These are phyloP conservation scores for Trachymyrmex septentrionalis DNA, from an alignment of 1,140 invertebrate genomes.

Conservation along the genomic window DNA sequence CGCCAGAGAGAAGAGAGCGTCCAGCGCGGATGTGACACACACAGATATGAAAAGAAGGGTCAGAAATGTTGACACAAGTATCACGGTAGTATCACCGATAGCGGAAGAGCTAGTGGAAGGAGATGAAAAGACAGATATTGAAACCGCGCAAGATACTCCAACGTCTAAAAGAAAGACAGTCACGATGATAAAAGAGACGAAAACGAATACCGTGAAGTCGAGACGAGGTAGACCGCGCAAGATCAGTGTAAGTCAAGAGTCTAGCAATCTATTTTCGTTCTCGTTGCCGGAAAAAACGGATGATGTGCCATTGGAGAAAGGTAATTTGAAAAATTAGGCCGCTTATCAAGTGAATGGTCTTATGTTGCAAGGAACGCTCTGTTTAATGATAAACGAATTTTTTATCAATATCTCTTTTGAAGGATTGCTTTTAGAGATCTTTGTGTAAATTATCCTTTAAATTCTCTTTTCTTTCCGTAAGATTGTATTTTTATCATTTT, in stretches of 20 bases:
- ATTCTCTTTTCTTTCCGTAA: background rate
- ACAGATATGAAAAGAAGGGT: constrained; percentile 57
- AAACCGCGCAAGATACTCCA: background rate
- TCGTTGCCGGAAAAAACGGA: constrained; percentile 72
- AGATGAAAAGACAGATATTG: background rate
- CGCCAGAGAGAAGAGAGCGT: constrained; percentile 75
- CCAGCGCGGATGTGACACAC: constrained; percentile 74
- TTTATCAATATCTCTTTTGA: background rate
- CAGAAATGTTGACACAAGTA: constrained; percentile 51
- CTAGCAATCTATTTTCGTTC: constrained; percentile 71
- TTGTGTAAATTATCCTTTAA: background rate
- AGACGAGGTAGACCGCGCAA: constrained; percentile 68
- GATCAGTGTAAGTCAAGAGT: constrained; percentile 51
- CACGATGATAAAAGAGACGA: constrained; percentile 19
- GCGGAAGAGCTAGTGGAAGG: constrained; percentile 70
- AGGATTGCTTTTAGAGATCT: background rate
- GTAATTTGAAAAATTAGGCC: constrained; percentile 34
- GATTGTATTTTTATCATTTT: background rate
- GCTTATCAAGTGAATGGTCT: constrained; percentile 16
- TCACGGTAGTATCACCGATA: constrained; percentile 70
- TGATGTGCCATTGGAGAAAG: constrained; percentile 60
- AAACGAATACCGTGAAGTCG: constrained; percentile 24
- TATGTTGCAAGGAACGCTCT: background rate
- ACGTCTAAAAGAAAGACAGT: constrained; percentile 69
- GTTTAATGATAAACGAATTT: background rate